phyloP scores from a whole-genome alignment of 2,113 vertebrate species.

The Dipodomys ordii region DNA sequence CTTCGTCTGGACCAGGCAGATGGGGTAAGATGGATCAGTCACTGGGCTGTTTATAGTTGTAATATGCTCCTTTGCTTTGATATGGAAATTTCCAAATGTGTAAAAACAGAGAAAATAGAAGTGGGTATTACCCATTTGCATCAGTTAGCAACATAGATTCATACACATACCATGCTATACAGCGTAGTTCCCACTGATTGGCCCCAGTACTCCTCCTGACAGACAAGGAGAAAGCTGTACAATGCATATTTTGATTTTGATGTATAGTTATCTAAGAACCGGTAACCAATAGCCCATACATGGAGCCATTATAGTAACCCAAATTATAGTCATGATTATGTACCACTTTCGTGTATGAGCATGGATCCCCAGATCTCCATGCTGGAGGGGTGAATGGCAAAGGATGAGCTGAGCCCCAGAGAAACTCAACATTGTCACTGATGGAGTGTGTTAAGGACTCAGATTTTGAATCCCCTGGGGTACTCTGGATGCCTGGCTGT shows the following conservation, averaged over 20 bases:
- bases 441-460: neutral
- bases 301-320: neutral
- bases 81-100: neutral
- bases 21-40: constrained; percentile 86
- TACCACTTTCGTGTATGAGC: too few relatives aligned
- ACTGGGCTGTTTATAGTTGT: neutral
- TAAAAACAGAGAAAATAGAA: constrained; percentile 8
- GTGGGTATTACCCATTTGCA: neutral
- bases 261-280: neutral
- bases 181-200: neutral
- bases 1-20: constrained; percentile 87
- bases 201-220: neutral
- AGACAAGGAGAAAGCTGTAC: neutral
- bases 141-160: neutral
- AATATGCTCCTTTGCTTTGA: neutral
- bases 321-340: neutral
- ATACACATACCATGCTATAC: neutral
- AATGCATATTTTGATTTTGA: neutral
- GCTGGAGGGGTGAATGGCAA: too few relatives aligned
- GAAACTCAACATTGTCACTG: neutral
- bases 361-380: neutral
- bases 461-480: neutral
- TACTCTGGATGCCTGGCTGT: neutral
- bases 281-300: neutral
- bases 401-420: neutral